These are phyloP conservation scores for Spodoptera litura DNA, from an alignment of 1,140 invertebrate genomes.

Conservation along the genomic window DNA sequence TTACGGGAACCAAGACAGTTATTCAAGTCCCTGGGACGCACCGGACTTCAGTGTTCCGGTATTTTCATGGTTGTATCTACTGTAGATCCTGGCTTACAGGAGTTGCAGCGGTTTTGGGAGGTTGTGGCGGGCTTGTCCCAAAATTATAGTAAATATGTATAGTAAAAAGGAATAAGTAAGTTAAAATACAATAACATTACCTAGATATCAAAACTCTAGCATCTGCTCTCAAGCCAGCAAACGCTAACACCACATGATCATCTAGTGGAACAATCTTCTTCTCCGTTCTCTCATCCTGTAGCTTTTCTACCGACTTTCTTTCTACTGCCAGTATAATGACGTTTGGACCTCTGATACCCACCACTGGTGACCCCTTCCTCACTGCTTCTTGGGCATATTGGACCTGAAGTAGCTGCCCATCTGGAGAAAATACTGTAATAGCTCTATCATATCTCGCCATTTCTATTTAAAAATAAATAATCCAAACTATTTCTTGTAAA, in stretches of 20 bases:
- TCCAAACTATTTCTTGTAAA: not conserved
- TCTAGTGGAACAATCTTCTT: conserved; percentile 66
- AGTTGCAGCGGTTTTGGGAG: too few relatives aligned
- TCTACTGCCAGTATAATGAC: conserved; percentile 60
- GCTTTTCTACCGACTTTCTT: conserved; percentile 53
- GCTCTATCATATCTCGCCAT: conserved; percentile 66
- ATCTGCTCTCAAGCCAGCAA: conserved; percentile 64
- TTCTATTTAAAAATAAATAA: not conserved
- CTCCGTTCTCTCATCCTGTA: conserved; percentile 62
- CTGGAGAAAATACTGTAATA: conserved; percentile 67
- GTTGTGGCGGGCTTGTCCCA: too few relatives aligned
- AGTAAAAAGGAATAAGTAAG: too few relatives aligned
- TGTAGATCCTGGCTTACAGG: too few relatives aligned
- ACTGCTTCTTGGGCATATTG: conserved; percentile 67
- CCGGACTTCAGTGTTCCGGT: too few relatives aligned
- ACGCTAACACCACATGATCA: conserved; percentile 61
- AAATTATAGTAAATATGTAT: too few relatives aligned
- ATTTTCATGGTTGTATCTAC: too few relatives aligned
- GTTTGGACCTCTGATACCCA: conserved; percentile 57
- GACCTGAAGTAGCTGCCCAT: conserved; percentile 66
- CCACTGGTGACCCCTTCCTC: conserved; percentile 56
- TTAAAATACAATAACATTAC: conserved; percentile 28
- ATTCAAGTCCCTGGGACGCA: too few relatives aligned
- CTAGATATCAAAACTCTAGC: conserved; percentile 61
- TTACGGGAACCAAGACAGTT: too few relatives aligned